Conservation (phyloP, 2,888 invertebrate genomes). For the Aricia artaxerxes region DNA sequence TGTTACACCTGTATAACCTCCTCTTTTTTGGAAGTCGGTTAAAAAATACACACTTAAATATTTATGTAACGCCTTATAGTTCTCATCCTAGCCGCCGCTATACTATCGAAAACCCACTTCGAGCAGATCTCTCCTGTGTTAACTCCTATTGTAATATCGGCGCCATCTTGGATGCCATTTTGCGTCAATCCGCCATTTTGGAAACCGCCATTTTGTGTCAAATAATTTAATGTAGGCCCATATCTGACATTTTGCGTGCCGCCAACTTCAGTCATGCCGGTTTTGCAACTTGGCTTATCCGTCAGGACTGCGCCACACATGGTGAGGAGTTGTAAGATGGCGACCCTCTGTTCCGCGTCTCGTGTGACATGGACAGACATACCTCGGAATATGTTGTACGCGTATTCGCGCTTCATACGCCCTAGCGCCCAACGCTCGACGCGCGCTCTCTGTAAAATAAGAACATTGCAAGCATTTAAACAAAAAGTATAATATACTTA, state of each 20-base stretch:
- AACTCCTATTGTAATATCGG: constrained; percentile 56
- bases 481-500: no score
- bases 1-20: no score
- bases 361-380: constrained; percentile 53
- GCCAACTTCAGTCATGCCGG: constrained; percentile 40
- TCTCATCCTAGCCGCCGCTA: constrained; percentile 60
- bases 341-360: constrained; percentile 53
- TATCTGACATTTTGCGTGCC: constrained; percentile 39
- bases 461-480: no score
- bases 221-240: background rate
- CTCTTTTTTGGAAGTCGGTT: no score
- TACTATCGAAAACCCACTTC: constrained; percentile 72
- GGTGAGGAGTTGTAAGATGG: constrained; percentile 52
- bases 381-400: constrained; percentile 64
- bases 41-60: constrained; percentile 35
- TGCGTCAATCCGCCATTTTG: constrained; percentile 41
- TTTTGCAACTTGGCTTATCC: constrained; percentile 34
- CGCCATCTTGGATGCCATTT: constrained; percentile 40
- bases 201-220: constrained; percentile 39
- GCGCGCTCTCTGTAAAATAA: constrained; percentile 59
- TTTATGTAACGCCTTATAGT: constrained; percentile 58
- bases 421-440: constrained; percentile 61
- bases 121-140: constrained; percentile 53
- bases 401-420: constrained; percentile 56
- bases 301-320: constrained; percentile 58